Percentiles rank a stretch among this genome's conserved stretches.
phyloP scores from a whole-genome alignment of 2,888 invertebrate species.

The Hirtodrosophila confusa region DNA sequence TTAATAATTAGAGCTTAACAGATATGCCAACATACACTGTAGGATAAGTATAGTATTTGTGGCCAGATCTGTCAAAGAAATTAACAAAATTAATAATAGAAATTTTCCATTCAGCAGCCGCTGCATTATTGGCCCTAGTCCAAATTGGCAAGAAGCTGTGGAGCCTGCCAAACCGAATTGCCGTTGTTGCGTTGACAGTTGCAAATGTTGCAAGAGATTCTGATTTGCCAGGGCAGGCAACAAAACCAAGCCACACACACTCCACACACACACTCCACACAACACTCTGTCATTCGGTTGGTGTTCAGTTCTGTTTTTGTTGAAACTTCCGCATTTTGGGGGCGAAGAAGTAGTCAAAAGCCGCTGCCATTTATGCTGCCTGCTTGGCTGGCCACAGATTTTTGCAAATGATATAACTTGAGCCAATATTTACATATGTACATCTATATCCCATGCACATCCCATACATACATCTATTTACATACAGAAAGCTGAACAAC shows the following conservation, averaged over 20 bases:
- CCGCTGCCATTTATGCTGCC: slow-evolving; percentile 58
- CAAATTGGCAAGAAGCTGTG: slow-evolving; percentile 72
- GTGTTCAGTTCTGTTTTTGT: slow-evolving; percentile 48
- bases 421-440: slow-evolving; percentile 75
- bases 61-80: slow-evolving; percentile 2
- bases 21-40: too few relatives aligned
- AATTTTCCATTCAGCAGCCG: slow-evolving; percentile 18
- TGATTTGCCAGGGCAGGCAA: slow-evolving; percentile 1
- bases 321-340: slow-evolving; percentile 75
- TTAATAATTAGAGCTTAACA: too few relatives aligned
- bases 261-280: slow-evolving; percentile 14
- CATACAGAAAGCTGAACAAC: slow-evolving; percentile 47
- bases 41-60: slow-evolving; percentile 2
- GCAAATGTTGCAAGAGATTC: slow-evolving; percentile 67
- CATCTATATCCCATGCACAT: slow-evolving; percentile 13
- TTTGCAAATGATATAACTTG: slow-evolving; percentile 72
- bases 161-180: slow-evolving; percentile 40
- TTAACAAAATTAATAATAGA: slow-evolving; percentile 45
- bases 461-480: slow-evolving; percentile 30
- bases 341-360: slow-evolving; percentile 48
- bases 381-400: slow-evolving; percentile 77
- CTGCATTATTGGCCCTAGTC: slow-evolving; percentile 65
- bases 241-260: slow-evolving; percentile 26
- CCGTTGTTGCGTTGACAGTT: slow-evolving; percentile 75
- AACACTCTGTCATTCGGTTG: slow-evolving; percentile 12